Conservation (phyloP, 2,797 vertebrate species). For the Premnoplex brunnescens region DNA sequence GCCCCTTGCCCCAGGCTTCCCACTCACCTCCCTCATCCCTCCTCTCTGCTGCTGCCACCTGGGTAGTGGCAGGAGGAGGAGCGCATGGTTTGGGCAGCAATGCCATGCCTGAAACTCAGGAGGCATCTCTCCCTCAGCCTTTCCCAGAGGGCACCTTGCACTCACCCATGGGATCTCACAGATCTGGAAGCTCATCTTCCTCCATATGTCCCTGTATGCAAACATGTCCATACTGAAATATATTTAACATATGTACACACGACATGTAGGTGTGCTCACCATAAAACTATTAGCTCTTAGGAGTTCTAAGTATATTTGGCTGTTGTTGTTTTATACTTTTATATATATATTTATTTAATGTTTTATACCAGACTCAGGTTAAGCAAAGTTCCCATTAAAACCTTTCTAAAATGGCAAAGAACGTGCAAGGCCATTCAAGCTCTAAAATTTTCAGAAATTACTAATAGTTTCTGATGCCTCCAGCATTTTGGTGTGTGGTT, state of each 20-base stretch:
- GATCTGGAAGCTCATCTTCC: background rate
- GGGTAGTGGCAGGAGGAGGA: background rate
- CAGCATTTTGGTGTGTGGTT: background rate
- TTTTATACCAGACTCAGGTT: background rate
- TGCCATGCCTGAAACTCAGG: background rate
- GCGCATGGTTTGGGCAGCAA: rapidly evolving
- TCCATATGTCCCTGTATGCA: background rate
- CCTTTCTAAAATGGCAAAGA: background rate
- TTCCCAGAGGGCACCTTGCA: background rate
- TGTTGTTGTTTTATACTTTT: background rate
- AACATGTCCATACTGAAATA: background rate
- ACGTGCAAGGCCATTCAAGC: background rate
- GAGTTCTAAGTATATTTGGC: background rate
- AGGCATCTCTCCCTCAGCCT: background rate
- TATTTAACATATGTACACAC: background rate
- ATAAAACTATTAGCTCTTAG: background rate
- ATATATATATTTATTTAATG: background rate
- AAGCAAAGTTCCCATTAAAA: background rate
- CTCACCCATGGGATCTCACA: background rate
- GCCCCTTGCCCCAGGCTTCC: background rate
- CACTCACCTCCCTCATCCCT: background rate
- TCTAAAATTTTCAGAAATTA: background rate
- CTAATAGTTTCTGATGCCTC: background rate
- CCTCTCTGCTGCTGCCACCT: background rate
- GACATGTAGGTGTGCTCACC: rapidly evolving